These are phyloP conservation scores for Brachionus rubens DNA, from an alignment of 1,140 invertebrate genomes.

Conservation along the genomic window DNA sequence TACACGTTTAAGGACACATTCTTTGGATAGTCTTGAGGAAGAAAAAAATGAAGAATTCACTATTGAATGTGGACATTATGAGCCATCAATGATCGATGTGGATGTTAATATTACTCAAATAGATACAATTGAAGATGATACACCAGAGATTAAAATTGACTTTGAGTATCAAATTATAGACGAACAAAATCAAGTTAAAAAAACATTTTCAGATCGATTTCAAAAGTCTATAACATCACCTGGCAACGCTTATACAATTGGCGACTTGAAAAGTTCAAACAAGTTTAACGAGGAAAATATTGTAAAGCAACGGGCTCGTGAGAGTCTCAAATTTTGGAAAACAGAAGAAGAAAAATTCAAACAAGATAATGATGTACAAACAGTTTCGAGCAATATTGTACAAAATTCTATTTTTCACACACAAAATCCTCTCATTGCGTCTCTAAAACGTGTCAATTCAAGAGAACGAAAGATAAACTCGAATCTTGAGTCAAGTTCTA, in stretches of 20 bases:
- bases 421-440: not conserved
- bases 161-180: not conserved
- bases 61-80: not conserved
- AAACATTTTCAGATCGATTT: not conserved
- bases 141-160: not conserved
- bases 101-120: no score
- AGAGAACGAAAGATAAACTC: not conserved
- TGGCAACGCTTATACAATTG: not conserved
- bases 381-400: not conserved
- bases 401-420: constrained; percentile 18
- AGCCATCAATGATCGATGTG: not conserved
- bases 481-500: not conserved
- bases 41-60: constrained; percentile 30
- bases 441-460: not conserved
- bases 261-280: not conserved
- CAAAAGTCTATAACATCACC: no score
- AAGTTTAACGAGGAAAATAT: constrained; percentile 13
- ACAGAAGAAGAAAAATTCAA: constrained; percentile 34
- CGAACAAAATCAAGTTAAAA: not conserved
- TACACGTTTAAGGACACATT: not conserved
- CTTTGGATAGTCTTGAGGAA: constrained; percentile 29
- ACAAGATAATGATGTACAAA: not conserved
- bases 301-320: constrained; percentile 17
- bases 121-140: not conserved
- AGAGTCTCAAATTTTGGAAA: constrained; percentile 41